Evolutionary conservation across 2,888 invertebrate genomes (phyloP).

Genomic region (Drosophila phalerata): DNA sequence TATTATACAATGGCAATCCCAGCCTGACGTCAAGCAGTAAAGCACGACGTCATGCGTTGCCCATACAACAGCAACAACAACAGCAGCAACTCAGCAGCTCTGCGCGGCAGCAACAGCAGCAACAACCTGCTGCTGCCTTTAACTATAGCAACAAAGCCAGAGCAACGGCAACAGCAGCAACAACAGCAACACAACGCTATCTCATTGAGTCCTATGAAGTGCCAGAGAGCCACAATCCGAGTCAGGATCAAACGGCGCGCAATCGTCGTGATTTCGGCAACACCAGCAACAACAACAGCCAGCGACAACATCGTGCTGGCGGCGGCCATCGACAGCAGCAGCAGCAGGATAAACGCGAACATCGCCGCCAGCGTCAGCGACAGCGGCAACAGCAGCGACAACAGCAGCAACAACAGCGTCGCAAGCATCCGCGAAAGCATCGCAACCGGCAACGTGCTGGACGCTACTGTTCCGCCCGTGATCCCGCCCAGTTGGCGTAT

Average conservation of each 20-base stretch:
- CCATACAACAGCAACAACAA: constrained; percentile 36
- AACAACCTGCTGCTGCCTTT: constrained; percentile 37
- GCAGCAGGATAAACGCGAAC: constrained; percentile 54
- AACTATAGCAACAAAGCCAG: constrained; percentile 43
- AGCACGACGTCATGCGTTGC: constrained; percentile 71
- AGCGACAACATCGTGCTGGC: constrained; percentile 51
- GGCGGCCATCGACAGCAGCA: constrained; percentile 45
- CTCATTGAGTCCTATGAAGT: constrained; percentile 81
- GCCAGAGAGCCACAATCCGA: constrained; percentile 61
- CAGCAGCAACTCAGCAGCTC: constrained; percentile 51
- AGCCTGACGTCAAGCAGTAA: constrained; percentile 70
- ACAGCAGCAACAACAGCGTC: constrained; percentile 42
- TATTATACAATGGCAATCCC: constrained; percentile 68
- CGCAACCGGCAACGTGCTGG: constrained; percentile 63
- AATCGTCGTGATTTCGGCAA: constrained; percentile 82
- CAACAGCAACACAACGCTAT: constrained; percentile 56
- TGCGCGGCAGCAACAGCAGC: constrained; percentile 29
- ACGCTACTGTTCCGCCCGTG: constrained; percentile 88
- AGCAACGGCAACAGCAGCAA: constrained; percentile 26
- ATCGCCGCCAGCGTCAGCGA: constrained; percentile 50
- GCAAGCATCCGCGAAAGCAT: constrained; percentile 66
- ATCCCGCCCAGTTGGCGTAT: constrained; percentile 89
- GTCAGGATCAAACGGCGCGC: constrained; percentile 76
- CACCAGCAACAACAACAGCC: constrained; percentile 28
- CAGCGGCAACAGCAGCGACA: constrained; percentile 44